These are phyloP conservation scores for Lingula anatina DNA, from an alignment of 2,888 invertebrate genomes.

Conservation along the genomic window DNA sequence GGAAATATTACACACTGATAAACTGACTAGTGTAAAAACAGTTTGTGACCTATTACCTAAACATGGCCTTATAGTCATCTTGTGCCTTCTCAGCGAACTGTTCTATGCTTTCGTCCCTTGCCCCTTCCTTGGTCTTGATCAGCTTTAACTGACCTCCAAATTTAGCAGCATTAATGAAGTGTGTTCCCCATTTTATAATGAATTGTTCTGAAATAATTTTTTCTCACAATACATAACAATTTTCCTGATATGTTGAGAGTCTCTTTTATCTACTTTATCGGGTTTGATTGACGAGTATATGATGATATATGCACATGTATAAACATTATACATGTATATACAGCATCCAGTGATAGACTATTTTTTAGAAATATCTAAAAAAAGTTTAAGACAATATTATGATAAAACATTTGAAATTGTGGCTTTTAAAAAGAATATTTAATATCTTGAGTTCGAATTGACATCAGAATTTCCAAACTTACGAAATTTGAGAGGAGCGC, in stretches of 20 bases:
- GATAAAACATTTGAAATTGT: too few relatives aligned
- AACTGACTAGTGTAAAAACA: too few relatives aligned
- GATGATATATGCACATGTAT: too few relatives aligned
- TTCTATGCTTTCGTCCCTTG: conserved; percentile 1
- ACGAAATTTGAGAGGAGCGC: conserved; percentile 7
- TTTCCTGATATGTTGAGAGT: neutral
- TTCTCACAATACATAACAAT: neutral
- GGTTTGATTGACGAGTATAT: too few relatives aligned
- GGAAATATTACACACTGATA: too few relatives aligned
- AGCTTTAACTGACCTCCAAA: conserved; percentile 6
- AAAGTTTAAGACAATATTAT: too few relatives aligned
- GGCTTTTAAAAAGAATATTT: too few relatives aligned
- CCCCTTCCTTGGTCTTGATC: conserved; percentile 1
- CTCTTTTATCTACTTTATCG: too few relatives aligned
- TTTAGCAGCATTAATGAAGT: conserved; percentile 1
- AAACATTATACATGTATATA: too few relatives aligned
- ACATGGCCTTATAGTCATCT: conserved; percentile 5
- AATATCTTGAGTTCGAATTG: too few relatives aligned
- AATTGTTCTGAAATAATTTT: conserved; percentile 3
- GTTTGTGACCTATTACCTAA: conserved; percentile 2
- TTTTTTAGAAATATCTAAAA: too few relatives aligned
- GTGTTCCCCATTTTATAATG: conserved; percentile 5
- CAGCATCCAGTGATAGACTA: too few relatives aligned
- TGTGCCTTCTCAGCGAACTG: conserved; percentile 4
- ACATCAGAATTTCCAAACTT: neutral